A percentile compares a stretch with the other conserved stretches of the same genome.
Evolutionary conservation across 2,797 vertebrate genomes (phyloP).

Genomic region (Chanos chanos): DNA sequence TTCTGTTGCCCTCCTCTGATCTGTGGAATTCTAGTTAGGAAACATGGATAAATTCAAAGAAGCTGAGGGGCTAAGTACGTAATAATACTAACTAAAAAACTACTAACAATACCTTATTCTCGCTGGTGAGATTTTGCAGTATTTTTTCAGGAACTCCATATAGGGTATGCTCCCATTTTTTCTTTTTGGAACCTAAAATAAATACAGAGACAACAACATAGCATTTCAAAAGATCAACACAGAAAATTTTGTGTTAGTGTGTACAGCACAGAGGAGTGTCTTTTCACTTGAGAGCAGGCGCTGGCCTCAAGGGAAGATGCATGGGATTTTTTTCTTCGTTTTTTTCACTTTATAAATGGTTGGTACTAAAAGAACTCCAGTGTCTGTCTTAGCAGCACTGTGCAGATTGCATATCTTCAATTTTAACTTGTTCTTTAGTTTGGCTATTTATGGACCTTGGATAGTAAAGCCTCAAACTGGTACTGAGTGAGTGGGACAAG

Average conservation of each 20-base stretch:
- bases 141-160: conserved; percentile 39
- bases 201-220: too few species aligned
- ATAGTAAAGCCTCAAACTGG: conserved; percentile 61
- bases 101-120: conserved; percentile 22
- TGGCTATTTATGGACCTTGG: too few species aligned
- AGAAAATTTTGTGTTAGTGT: too few species aligned
- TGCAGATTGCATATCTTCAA: too few species aligned
- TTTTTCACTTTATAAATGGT: too few species aligned
- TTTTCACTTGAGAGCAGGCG: too few species aligned
- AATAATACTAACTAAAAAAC: background rate
- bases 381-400: too few species aligned
- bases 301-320: too few species aligned
- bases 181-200: conserved; percentile 31
- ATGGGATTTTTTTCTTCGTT: too few species aligned
- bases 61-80: background rate
- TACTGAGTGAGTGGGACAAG: conserved; percentile 55
- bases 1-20: conserved; percentile 6
- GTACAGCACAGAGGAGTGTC: too few species aligned
- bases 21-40: conserved; percentile 16
- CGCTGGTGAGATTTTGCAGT: conserved; percentile 31
- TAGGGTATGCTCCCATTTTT: conserved; percentile 39
- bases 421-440: conserved; percentile 25
- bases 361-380: too few species aligned
- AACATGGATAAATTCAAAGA: background rate
- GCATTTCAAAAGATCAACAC: too few species aligned